A percentile compares a stretch with the other conserved stretches of the same genome.
These are phyloP conservation scores for Lanistes nyassanus DNA, from an alignment of 1,140 invertebrate species.

Conservation along the genomic window DNA sequence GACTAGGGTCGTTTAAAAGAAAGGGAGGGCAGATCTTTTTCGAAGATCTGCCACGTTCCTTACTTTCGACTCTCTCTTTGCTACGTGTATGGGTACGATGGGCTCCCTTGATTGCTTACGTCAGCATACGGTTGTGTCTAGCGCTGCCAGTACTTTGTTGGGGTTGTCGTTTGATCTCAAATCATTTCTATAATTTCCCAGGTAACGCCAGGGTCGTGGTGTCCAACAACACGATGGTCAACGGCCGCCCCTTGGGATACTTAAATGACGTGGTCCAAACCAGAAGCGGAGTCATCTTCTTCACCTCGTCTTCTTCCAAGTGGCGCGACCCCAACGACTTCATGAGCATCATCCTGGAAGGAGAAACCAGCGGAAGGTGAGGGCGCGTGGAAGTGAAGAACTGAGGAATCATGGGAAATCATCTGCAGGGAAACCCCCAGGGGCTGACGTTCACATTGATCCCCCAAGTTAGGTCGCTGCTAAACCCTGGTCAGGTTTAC, in stretches of 20 bases:
- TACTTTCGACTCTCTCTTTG: no score
- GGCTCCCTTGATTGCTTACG: no score
- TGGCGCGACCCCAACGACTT: slow-evolving; percentile 75
- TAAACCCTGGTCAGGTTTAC: neutral
- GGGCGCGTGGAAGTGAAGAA: neutral
- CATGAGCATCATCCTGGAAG: slow-evolving; percentile 71
- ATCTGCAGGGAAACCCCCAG: neutral
- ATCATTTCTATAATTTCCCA: no score
- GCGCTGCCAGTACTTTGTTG: no score
- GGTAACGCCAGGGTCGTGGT: slow-evolving; percentile 56
- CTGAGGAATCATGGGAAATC: neutral
- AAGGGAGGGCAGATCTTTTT: no score
- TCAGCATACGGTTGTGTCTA: no score
- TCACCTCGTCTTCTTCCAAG: slow-evolving; percentile 78
- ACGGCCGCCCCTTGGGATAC: slow-evolving; percentile 51
- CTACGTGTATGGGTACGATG: no score
- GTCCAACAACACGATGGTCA: slow-evolving; percentile 46
- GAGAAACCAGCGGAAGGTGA: slow-evolving; percentile 79
- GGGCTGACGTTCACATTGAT: neutral
- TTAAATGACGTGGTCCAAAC: slow-evolving; percentile 73
- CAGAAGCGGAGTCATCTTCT: slow-evolving; percentile 81
- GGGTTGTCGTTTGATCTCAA: no score
- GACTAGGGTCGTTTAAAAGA: no score
- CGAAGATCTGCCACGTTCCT: no score
- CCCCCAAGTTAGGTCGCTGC: neutral